These are phyloP conservation scores for Struthidea cinerea DNA, from an alignment of 2,113 vertebrate genomes.

Conservation along the genomic window DNA sequence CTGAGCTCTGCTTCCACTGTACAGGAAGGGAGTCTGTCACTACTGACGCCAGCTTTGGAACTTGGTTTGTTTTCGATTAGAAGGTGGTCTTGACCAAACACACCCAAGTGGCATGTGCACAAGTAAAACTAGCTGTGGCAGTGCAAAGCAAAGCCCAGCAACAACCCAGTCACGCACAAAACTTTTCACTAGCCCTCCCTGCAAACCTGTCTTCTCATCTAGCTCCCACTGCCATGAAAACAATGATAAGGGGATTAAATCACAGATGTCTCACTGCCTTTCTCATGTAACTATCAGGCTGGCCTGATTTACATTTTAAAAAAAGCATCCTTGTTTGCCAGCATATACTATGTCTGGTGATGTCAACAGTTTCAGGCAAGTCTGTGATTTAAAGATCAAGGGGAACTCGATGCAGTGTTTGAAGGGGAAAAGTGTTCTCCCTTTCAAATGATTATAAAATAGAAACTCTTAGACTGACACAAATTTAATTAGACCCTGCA, in stretches of 20 bases:
- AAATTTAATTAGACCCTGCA: neutral
- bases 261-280: neutral
- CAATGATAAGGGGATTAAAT: neutral
- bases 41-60: neutral
- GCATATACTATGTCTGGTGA: neutral
- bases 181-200: neutral
- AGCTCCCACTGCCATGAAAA: neutral
- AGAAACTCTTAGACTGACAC: neutral
- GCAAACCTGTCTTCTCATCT: neutral
- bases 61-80: neutral
- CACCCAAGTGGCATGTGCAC: accelerated
- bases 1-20: neutral
- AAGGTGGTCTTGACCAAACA: neutral
- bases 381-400: neutral
- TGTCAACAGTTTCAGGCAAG: neutral
- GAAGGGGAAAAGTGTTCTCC: neutral
- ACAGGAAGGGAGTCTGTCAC: neutral
- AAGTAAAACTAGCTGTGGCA: neutral
- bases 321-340: neutral
- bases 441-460: neutral
- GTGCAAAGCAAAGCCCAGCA: neutral
- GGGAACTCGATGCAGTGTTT: neutral
- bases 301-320: neutral
- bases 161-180: neutral
- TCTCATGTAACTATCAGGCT: neutral